Evolutionary conservation across 2,113 vertebrate species (phyloP), one percentile per base, ranked within the genome.

Genomic region (Trichechus manatus): DNA sequence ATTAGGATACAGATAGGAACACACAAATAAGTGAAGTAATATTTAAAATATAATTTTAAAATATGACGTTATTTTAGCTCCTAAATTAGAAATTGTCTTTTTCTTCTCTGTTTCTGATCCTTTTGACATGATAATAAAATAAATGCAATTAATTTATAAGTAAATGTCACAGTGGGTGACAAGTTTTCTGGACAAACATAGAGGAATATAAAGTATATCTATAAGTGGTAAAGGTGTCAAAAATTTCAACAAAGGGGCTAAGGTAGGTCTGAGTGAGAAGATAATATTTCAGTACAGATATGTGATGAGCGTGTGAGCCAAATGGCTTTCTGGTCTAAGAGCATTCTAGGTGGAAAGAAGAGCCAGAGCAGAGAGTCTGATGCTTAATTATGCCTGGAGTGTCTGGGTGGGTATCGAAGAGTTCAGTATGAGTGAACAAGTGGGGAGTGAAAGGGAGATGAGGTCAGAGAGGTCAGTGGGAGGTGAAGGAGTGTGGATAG

Each of bases 221-320:
- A 31, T 1, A 25, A 7, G 7, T 20, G 2, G 64, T 39, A 0
- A 47, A 27, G 1, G 5, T 79, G 1, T 31, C 61, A 39, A 7
- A 78, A 94, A 50, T 22, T 50, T 53, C 23, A 50, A 15, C 75
- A 20, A 93, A 29, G 9, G 61, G 25, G 17, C 42, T 47, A 66
- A 39, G 22, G n/a, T 22, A 36, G 20, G 2, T n/a, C 33, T 89
- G 8, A 39, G 5, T 79, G 25, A 36, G 63, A 94, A 89, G 10
- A 3, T 11, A 25, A 53, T 23, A 36, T 59, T 56, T 81, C 9
- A 86, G 20, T 79, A 19, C 9, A 86, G 6, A 0, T 23, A 27
- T 19, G n/a, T 20, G 9, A 9, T 70, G 19, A 89, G 22, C 77
- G 6, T n/a, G 9, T 66, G n/a, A 80, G 1, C 7, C 33, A 64